Percentiles rank a stretch among this genome's conserved stretches.
phyloP scores from a whole-genome alignment of 2,797 vertebrate genomes.

The Cuniculus paca region DNA sequence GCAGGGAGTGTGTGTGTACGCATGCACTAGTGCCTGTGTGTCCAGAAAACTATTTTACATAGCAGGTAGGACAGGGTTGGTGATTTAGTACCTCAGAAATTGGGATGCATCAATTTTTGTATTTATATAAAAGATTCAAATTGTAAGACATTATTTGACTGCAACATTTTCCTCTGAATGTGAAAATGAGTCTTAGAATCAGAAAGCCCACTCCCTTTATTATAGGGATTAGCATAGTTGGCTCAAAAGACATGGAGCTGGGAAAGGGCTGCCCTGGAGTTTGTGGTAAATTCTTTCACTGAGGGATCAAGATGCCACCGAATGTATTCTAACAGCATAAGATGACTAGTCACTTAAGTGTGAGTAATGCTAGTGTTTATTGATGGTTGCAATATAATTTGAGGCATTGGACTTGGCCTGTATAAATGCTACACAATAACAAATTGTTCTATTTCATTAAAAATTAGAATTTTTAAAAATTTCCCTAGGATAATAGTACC shows the following conservation, averaged over 20 bases:
- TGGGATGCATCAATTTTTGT: neutral
- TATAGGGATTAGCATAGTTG: neutral
- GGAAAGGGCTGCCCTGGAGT: neutral
- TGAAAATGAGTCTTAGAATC: neutral
- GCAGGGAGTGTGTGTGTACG: neutral
- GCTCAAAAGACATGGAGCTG: neutral
- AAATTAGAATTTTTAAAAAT: conserved; percentile 2
- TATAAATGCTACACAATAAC: neutral
- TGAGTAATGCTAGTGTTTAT: neutral
- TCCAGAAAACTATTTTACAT: conserved; percentile 23
- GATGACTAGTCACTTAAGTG: neutral
- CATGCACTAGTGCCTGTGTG: neutral
- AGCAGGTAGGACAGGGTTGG: neutral
- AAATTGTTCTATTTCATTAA: neutral
- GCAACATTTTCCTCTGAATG: neutral
- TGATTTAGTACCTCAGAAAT: neutral
- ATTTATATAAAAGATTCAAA: neutral
- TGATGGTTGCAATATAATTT: neutral
- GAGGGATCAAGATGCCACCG: conserved; percentile 12
- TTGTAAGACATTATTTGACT: neutral
- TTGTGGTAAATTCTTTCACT: conserved; percentile 6
- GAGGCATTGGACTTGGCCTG: neutral
- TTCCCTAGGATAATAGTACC: neutral
- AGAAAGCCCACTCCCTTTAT: neutral
- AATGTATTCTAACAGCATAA: neutral